phyloP scores from a whole-genome alignment of 2,797 vertebrate genomes.

The Otolemur crassicaudatus region DNA sequence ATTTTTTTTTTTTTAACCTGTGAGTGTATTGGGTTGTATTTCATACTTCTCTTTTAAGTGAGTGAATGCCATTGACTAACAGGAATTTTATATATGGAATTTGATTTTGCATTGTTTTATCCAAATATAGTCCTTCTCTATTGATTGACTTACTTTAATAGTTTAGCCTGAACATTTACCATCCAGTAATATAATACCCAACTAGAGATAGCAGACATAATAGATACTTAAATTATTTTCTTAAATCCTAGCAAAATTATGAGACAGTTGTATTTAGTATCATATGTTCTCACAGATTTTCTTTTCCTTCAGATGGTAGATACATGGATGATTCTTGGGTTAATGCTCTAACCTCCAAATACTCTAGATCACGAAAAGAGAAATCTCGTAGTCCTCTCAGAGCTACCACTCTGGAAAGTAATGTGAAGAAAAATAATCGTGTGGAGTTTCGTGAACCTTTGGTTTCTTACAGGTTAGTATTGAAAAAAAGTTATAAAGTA shows the following conservation, averaged over 20 bases:
- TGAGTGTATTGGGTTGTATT: slow-evolving; percentile 35
- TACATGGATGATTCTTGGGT: slow-evolving; percentile 83
- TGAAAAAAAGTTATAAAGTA: not conserved
- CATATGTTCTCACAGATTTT: slow-evolving; percentile 28
- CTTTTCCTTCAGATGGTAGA: slow-evolving; percentile 86
- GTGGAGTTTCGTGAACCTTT: slow-evolving; percentile 94
- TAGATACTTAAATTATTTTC: slow-evolving; percentile 47
- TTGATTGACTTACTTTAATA: slow-evolving; percentile 42
- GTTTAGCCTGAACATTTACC: slow-evolving; percentile 51
- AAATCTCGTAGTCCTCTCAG: slow-evolving; percentile 96
- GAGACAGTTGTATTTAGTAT: not conserved
- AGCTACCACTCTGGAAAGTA: slow-evolving; percentile 94
- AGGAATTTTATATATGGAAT: slow-evolving; percentile 19
- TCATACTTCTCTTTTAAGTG: slow-evolving; percentile 28
- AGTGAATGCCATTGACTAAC: slow-evolving; percentile 13
- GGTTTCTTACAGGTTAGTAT: slow-evolving; percentile 92
- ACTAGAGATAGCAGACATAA: slow-evolving; percentile 42
- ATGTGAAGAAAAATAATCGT: slow-evolving; percentile 90
- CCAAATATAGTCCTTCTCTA: slow-evolving; percentile 52
- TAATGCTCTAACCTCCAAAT: slow-evolving; percentile 86
- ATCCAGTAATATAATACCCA: slow-evolving; percentile 25
- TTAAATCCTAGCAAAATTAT: not conserved
- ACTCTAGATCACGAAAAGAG: slow-evolving; percentile 90
- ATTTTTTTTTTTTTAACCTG: not conserved
- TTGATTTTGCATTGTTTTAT: slow-evolving; percentile 43